Conservation (phyloP, 2,113 vertebrate genomes). For the Prinia subflava region DNA sequence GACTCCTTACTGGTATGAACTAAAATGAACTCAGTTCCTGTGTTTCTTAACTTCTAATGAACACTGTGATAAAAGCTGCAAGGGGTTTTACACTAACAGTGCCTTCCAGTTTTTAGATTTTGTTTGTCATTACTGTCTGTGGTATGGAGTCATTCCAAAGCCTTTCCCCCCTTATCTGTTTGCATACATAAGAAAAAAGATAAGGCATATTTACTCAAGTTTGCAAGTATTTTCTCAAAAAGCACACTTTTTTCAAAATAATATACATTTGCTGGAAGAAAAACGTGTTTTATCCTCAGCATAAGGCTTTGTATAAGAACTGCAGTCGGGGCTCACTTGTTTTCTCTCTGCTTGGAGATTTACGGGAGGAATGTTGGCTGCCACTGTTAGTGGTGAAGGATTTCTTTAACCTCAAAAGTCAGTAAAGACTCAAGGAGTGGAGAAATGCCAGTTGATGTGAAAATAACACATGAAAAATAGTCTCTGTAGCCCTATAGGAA, state of each 20-base stretch:
- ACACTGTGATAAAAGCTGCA: constrained; percentile 52
- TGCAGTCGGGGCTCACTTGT: not conserved
- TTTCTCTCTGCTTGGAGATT: not conserved
- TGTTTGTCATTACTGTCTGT: constrained; percentile 14
- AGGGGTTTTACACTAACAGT: constrained; percentile 28
- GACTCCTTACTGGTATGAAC: constrained; percentile 32
- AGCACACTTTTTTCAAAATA: not conserved
- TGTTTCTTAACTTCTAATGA: constrained; percentile 34
- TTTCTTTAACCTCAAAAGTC: not conserved
- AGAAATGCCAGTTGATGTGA: not conserved
- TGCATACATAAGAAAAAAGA: not conserved
- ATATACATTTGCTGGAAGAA: not conserved
- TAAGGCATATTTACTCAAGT: constrained; percentile 12
- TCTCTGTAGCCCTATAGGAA: not conserved
- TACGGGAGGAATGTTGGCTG: not conserved
- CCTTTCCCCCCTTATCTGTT: not conserved
- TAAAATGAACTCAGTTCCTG: constrained; percentile 22
- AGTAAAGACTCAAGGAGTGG: not conserved
- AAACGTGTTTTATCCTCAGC: not conserved
- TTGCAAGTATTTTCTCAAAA: constrained; percentile 24
- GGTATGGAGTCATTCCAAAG: constrained; percentile 46
- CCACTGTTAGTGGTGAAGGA: not conserved
- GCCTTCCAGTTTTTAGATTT: constrained; percentile 46
- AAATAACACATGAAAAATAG: not conserved
- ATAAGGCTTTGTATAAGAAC: not conserved